Evolutionary conservation across 2,113 vertebrate genomes (phyloP), one percentile per base, ranked within the genome.

Genomic region (Anseranas semipalmata): DNA sequence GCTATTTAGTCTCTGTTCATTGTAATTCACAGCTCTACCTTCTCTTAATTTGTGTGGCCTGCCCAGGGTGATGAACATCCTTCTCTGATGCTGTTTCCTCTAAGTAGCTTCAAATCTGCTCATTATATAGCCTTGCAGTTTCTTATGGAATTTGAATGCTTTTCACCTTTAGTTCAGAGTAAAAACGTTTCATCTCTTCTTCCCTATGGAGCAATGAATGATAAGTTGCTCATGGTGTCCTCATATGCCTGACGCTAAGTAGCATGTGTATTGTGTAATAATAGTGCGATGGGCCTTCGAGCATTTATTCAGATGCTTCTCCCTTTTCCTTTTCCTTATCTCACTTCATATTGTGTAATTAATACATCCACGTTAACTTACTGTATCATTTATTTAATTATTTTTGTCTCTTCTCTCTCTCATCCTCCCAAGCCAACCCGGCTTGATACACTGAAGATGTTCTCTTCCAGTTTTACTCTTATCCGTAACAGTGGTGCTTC

Each of bases 1-100:
- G 98, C 98, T 98, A 97, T 98, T 99, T 98, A 98, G 98, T 98
- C 97, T 97, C 97, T 97, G 98, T 98, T 98, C 98, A 98, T 98
- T 98, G 97, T 98, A 98, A 99, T 99, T 99, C 98, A 98, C 99
- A 99, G 98, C 98, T 98, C 98, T 95, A 83, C 98, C 96, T 97
- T 95, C 97, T 97, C 98, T 97, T 99, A 98, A 98, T 98, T 98
- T 96, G 98, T 98, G 98, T 97, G 98, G 98, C 98, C 97, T 98
- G 98, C 97, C 97, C 97, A 98, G 96, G 97, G 98, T 98, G 96
- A 97, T 94, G 97, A 97, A 94, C 96, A 97, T 97, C 96, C 96
- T 95, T 96, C 97, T 98, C 97, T 98, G 97, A 96, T 96, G 97
- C 89, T 75, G 41, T 33, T 97, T 95, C 95, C 96, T 96, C 96